A percentile compares a stretch with the other conserved stretches of the same genome.
Conservation (phyloP, 2,797 vertebrate species). For the Lithobates pipiens region DNA sequence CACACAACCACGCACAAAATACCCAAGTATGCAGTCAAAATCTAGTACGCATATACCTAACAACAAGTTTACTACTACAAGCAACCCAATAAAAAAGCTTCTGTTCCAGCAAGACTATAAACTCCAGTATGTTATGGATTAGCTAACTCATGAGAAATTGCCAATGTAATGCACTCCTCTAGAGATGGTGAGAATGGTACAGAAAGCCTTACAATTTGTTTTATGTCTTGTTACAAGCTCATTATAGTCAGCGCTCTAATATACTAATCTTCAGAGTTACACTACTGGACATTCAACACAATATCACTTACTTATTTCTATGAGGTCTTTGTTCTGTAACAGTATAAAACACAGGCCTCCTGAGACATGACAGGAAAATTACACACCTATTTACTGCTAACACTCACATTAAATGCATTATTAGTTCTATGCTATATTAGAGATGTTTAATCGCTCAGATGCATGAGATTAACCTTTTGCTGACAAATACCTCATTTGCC, state of each 20-base stretch:
- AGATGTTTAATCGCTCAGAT: not conserved
- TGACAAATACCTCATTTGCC: no score
- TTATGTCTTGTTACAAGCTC: conserved; percentile 45
- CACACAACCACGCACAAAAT: not conserved
- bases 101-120: not conserved
- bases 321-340: conserved; percentile 75
- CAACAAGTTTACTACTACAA: no score
- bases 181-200: not conserved
- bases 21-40: not conserved
- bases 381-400: conserved; percentile 67
- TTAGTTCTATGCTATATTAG: conserved; percentile 51
- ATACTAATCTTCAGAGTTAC: conserved; percentile 55
- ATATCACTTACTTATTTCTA: conserved; percentile 68
- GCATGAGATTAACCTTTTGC: not conserved
- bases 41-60: no score
- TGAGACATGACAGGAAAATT: conserved; percentile 70
- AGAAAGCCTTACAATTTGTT: conserved; percentile 20
- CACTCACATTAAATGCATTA: conserved; percentile 70
- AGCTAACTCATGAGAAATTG: not conserved
- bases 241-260: conserved; percentile 54
- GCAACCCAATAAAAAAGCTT: not conserved
- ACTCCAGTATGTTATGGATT: conserved; percentile 4
- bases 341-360: conserved; percentile 12
- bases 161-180: not conserved
- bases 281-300: conserved; percentile 65